Evolutionary conservation across 1,140 invertebrate species (phyloP).

Genomic region (Parasteatoda tepidariorum): DNA sequence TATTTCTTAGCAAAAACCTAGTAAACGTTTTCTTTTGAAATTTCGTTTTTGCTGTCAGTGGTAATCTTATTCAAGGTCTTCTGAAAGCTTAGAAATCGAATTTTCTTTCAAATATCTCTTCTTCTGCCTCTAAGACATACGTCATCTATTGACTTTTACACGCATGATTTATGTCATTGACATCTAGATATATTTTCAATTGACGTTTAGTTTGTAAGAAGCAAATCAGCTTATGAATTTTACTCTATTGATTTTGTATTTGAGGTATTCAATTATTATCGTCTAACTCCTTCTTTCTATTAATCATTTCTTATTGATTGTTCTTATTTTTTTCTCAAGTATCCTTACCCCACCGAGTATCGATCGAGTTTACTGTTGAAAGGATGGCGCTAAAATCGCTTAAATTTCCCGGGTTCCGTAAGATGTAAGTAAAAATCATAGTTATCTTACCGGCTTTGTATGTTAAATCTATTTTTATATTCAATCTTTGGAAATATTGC

Average conservation of each 20-base stretch:
- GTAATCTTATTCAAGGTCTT: no score
- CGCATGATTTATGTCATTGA: not conserved
- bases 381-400: conserved; percentile 45
- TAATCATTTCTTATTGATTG: conserved; percentile 40
- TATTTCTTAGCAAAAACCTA: no score
- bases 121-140: not conserved
- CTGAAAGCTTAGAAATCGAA: not conserved
- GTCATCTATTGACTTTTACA: conserved; percentile 17
- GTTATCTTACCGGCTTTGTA: no score
- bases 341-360: not conserved
- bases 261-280: conserved; percentile 26
- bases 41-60: no score
- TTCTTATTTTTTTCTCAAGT: conserved; percentile 14
- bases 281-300: conserved; percentile 14
- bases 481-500: no score
- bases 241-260: not conserved
- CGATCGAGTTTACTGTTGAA: not conserved
- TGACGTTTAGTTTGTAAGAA: not conserved
- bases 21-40: no score
- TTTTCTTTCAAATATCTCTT: not conserved
- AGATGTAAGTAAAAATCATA: not conserved
- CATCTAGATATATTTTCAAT: not conserved
- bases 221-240: not conserved
- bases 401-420: not conserved
- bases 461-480: no score